Evolutionary conservation across 2,797 vertebrate species (phyloP).

Genomic region (Gymnothorax reevesii): DNA sequence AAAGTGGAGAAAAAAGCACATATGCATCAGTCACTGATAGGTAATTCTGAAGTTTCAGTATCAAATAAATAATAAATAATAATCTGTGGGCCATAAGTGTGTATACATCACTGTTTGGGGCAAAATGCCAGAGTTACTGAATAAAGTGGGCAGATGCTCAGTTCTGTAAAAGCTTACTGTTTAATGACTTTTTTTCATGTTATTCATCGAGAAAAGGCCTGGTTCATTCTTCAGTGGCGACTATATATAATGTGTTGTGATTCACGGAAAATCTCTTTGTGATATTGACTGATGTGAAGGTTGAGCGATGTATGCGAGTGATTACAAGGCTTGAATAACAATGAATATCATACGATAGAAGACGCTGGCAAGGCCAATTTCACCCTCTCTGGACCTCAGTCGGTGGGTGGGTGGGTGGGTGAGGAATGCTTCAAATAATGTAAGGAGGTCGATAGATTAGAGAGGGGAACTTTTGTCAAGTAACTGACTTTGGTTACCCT

Average conservation of each 20-base stretch:
- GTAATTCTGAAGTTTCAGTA: background rate
- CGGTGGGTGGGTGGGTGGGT: background rate
- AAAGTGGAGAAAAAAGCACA: background rate
- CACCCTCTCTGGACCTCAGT: background rate
- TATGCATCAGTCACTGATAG: background rate
- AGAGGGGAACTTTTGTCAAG: background rate
- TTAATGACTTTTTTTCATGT: background rate
- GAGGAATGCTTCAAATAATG: background rate
- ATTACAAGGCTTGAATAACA: background rate
- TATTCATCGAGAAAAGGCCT: background rate
- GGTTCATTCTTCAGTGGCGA: background rate
- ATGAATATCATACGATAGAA: background rate
- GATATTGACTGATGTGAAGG: background rate
- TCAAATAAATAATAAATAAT: background rate
- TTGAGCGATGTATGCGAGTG: background rate
- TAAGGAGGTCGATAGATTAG: background rate
- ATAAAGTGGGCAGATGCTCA: background rate
- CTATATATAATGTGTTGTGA: conserved; percentile 1
- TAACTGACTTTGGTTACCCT: background rate
- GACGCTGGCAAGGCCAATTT: background rate
- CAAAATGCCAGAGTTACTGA: background rate
- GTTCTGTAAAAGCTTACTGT: background rate
- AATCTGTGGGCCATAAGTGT: background rate
- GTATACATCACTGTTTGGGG: background rate
- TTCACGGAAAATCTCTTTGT: background rate